phyloP scores from a whole-genome alignment of 2,888 invertebrate species.

The Dione vanillae region DNA sequence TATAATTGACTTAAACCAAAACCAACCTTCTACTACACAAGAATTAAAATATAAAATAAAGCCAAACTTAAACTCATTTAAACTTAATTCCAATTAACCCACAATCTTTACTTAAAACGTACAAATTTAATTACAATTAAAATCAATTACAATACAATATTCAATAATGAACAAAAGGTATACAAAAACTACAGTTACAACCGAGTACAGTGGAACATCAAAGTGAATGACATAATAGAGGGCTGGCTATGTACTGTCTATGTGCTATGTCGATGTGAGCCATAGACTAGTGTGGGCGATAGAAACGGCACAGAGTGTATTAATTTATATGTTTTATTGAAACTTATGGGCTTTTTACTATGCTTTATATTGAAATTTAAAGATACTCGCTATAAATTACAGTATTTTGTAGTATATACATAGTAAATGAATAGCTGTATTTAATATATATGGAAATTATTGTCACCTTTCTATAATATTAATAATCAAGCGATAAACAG shows the following conservation, averaged over 20 bases:
- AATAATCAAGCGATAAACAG: too few species aligned
- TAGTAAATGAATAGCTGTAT: too few species aligned
- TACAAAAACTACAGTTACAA: constrained; percentile 51
- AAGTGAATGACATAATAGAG: constrained; percentile 81
- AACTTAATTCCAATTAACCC: background rate
- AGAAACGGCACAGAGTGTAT: background rate
- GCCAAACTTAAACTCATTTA: background rate
- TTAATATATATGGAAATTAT: too few species aligned
- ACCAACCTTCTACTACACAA: too few species aligned
- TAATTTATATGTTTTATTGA: background rate
- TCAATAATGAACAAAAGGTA: constrained; percentile 51
- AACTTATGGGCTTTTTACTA: too few species aligned
- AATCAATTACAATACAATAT: constrained; percentile 27
- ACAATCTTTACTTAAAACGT: background rate
- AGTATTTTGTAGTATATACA: too few species aligned
- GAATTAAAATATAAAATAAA: background rate
- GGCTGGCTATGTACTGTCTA: constrained; percentile 47
- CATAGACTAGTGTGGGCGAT: background rate
- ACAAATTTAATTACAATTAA: constrained; percentile 1
- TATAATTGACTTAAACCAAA: too few species aligned
- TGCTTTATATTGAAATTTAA: background rate
- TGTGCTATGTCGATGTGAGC: background rate
- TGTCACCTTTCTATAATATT: too few species aligned
- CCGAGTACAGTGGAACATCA: constrained; percentile 62
- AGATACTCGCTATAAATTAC: background rate